phyloP scores from a whole-genome alignment of 1,140 invertebrate species.

The Brachionus paranguensis region DNA sequence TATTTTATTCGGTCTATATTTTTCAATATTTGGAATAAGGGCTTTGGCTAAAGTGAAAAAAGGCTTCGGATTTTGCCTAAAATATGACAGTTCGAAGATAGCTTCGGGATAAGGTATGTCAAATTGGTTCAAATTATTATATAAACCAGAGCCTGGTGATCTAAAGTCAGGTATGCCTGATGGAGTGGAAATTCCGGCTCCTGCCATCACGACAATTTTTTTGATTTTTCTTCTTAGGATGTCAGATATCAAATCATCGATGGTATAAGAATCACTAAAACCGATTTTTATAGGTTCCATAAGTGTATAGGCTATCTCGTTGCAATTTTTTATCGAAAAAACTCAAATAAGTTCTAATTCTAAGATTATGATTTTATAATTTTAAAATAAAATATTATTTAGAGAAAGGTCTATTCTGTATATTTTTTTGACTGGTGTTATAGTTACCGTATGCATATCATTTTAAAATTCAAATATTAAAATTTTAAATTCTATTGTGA shows the following conservation, averaged over 20 bases:
- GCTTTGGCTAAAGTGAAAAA: conserved; percentile 83
- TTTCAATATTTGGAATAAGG: conserved; percentile 70
- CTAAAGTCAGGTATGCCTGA: conserved; percentile 36
- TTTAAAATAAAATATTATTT: background rate
- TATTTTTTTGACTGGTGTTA: background rate
- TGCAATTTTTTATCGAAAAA: background rate
- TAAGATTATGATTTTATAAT: background rate
- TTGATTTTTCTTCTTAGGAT: conserved; percentile 60
- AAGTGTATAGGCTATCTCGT: background rate
- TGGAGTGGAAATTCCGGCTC: conserved; percentile 82
- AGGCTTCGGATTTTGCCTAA: conserved; percentile 73
- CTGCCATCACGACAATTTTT: conserved; percentile 83
- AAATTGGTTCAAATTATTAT: background rate
- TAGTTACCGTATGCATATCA: background rate
- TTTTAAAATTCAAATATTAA: background rate
- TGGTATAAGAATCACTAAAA: background rate
- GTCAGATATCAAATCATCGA: background rate
- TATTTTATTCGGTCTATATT: conserved; percentile 27
- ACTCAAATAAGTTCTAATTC: background rate
- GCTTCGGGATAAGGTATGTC: conserved; percentile 62
- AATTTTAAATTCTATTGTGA: background rate
- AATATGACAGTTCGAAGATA: conserved; percentile 87
- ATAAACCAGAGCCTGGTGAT: conserved; percentile 9
- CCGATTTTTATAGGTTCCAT: conserved; percentile 23
- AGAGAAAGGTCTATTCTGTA: background rate